Conservation (phyloP, 2,113 vertebrate genomes). For the Dasypus novemcinctus region DNA sequence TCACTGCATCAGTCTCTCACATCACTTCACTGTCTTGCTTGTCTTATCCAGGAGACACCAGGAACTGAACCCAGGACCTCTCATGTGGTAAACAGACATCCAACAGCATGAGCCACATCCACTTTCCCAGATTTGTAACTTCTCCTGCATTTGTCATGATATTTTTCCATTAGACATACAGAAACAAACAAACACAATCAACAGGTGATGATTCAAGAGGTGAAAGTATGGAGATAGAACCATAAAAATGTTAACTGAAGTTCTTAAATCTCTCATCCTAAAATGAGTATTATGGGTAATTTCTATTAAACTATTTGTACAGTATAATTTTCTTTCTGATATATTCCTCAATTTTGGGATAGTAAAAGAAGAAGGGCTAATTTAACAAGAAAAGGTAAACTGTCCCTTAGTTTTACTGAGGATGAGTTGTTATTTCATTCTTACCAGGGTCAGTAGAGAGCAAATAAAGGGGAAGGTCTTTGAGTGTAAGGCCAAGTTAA, state of each 20-base stretch:
- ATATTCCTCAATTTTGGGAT: background rate
- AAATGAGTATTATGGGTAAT: background rate
- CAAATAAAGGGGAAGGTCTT: background rate
- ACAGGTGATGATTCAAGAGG: background rate
- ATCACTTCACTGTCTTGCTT: no score
- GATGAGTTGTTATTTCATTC: background rate
- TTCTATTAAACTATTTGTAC: background rate
- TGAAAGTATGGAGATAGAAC: background rate
- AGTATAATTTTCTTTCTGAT: background rate
- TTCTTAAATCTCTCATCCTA: background rate
- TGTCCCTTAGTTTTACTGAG: background rate
- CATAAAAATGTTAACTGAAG: background rate
- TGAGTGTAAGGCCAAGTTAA: background rate
- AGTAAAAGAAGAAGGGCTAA: background rate
- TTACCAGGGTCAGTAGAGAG: background rate
- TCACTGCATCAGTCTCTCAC: no score
- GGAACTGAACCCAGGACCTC: no score
- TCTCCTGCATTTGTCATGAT: background rate
- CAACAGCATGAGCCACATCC: no score
- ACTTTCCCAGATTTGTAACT: background rate
- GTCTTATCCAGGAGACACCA: no score
- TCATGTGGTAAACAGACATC: no score
- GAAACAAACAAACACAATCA: background rate
- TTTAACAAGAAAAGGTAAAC: background rate
- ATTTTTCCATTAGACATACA: background rate